These are phyloP conservation scores for Neodiprion fabricii DNA, from an alignment of 1,140 invertebrate genomes.

Conservation along the genomic window DNA sequence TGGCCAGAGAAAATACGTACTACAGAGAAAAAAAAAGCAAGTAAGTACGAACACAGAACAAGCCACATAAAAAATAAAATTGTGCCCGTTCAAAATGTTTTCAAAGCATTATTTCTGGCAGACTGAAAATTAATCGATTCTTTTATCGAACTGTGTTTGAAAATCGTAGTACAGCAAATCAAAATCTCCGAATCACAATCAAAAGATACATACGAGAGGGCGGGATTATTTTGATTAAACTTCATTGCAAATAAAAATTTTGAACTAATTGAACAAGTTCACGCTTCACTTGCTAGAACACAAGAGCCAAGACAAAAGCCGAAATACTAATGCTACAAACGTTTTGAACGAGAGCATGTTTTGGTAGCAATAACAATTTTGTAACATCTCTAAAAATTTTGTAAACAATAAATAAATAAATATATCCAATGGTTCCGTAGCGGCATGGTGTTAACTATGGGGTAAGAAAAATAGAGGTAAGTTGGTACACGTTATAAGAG, in stretches of 20 bases:
- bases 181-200: too few relatives aligned
- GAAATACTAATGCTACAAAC: constrained; percentile 29
- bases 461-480: constrained; percentile 50
- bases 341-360: constrained; percentile 48
- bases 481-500: constrained; percentile 30
- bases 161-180: too few relatives aligned
- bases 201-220: too few relatives aligned
- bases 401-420: constrained; percentile 53
- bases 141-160: too few relatives aligned
- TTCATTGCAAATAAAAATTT: too few relatives aligned
- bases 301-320: too few relatives aligned
- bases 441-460: constrained; percentile 53
- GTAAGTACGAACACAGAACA: constrained; percentile 45
- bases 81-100: constrained; percentile 47
- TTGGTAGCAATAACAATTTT: constrained; percentile 61
- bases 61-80: constrained; percentile 47
- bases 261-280: too few relatives aligned
- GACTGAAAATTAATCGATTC: not conserved
- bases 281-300: too few relatives aligned
- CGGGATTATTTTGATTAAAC: too few relatives aligned
- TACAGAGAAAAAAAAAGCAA: constrained; percentile 26
- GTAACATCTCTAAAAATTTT: constrained; percentile 56
- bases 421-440: constrained; percentile 48
- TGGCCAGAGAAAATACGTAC: constrained; percentile 16
- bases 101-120: not conserved